These are phyloP conservation scores for Drosophila pallidifrons DNA, from an alignment of 1,140 invertebrate species.

Conservation along the genomic window DNA sequence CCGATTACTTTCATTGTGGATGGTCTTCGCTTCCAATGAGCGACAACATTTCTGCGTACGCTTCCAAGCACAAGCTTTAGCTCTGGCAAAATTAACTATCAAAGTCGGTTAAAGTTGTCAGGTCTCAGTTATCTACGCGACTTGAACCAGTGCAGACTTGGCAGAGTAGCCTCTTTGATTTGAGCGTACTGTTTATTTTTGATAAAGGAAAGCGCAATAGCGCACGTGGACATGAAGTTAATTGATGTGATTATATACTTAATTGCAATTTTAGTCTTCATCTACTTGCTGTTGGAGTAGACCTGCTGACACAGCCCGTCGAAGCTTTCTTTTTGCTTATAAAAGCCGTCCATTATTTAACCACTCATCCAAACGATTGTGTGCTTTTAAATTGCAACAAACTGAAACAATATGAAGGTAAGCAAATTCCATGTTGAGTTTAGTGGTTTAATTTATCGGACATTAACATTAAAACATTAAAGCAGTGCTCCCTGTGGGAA, in stretches of 20 bases:
- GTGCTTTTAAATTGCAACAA: slow-evolving; percentile 18
- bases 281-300: slow-evolving; percentile 77
- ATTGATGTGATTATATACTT: slow-evolving; percentile 84
- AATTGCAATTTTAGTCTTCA: slow-evolving; percentile 81
- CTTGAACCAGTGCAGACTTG: slow-evolving; percentile 70
- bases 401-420: slow-evolving; percentile 62
- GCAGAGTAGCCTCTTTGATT: slow-evolving; percentile 40
- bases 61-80: slow-evolving; percentile 52
- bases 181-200: slow-evolving; percentile 1
- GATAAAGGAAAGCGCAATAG: slow-evolving; percentile 65
- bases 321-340: slow-evolving; percentile 59
- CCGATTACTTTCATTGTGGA: slow-evolving; percentile 74
- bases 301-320: neutral
- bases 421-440: slow-evolving; percentile 46
- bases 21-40: slow-evolving; percentile 45
- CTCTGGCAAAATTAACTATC: slow-evolving; percentile 56
- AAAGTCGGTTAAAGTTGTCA: neutral
- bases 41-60: slow-evolving; percentile 15
- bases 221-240: slow-evolving; percentile 83
- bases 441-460: slow-evolving; percentile 60
- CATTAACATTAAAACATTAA: slow-evolving; percentile 47
- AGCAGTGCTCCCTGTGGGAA: slow-evolving; percentile 27
- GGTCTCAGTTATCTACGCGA: slow-evolving; percentile 70
- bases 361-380: slow-evolving; percentile 13
- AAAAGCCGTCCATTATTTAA: slow-evolving; percentile 6